Percentiles rank a stretch among this genome's conserved stretches.
Evolutionary conservation across 2,113 vertebrate genomes (phyloP).

Genomic region (Saccopteryx leptura): DNA sequence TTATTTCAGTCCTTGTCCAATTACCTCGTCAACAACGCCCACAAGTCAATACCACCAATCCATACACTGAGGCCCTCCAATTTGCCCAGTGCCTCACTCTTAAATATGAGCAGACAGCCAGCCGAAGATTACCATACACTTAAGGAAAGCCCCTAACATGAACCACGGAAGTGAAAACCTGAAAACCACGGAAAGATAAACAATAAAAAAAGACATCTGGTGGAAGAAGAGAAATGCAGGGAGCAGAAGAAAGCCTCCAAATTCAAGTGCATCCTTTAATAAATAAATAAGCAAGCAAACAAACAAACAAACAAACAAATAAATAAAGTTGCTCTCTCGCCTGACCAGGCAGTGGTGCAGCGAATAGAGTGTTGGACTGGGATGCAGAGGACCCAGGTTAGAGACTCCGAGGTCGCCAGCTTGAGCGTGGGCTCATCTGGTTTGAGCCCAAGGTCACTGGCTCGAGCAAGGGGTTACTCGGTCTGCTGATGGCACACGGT

Average conservation of each 20-base stretch:
- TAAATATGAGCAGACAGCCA: background rate
- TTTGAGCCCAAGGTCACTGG: no score
- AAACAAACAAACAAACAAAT: no score
- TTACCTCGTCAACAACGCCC: background rate
- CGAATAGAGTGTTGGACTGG: no score
- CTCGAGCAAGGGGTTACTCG: no score
- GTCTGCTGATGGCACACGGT: no score
- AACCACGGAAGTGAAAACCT: background rate
- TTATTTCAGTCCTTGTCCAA: background rate
- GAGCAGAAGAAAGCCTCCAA: constrained; percentile 4
- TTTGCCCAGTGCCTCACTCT: background rate
- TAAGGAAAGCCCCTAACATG: background rate
- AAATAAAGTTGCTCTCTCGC: no score
- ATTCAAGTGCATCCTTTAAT: background rate
- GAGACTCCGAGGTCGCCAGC: no score
- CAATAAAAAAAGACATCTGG: background rate
- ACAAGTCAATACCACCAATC: background rate
- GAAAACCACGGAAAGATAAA: background rate
- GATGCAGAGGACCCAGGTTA: no score
- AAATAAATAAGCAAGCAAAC: no score
- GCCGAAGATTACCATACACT: background rate
- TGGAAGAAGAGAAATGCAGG: background rate
- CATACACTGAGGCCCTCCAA: background rate
- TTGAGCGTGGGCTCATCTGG: no score
- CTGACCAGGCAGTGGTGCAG: no score